A percentile compares a stretch with the other conserved stretches of the same genome.
Evolutionary conservation across 1,140 invertebrate genomes (phyloP).

Genomic region (Calliphora vicina): DNA sequence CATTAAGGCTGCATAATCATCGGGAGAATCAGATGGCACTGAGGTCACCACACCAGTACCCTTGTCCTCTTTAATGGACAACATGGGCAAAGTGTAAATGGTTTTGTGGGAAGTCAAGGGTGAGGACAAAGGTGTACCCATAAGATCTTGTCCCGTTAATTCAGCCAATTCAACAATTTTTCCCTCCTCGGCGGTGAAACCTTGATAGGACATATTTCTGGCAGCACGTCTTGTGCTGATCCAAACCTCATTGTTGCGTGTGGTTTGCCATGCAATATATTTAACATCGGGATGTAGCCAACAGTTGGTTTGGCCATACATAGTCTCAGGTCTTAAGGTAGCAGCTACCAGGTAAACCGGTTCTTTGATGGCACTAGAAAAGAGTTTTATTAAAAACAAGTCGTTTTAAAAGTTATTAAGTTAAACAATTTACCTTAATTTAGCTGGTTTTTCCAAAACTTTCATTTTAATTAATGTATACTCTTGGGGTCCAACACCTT

Average conservation of each 20-base stretch:
- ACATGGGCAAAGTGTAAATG: slow-evolving; percentile 96
- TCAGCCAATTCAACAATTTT: slow-evolving; percentile 76
- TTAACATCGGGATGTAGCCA: slow-evolving; percentile 96
- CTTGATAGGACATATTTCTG: slow-evolving; percentile 96
- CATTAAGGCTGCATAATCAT: slow-evolving; percentile 94
- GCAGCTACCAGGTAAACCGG: slow-evolving; percentile 89
- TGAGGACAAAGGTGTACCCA: slow-evolving; percentile 83
- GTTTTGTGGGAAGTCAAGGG: slow-evolving; percentile 83
- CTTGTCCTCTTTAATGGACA: slow-evolving; percentile 98
- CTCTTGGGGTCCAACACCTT: slow-evolving; percentile 97
- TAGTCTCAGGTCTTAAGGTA: slow-evolving; percentile 98
- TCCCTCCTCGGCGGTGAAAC: slow-evolving; percentile 83
- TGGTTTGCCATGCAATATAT: slow-evolving; percentile 85
- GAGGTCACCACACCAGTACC: slow-evolving; percentile 98
- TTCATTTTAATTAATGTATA: slow-evolving; percentile 98
- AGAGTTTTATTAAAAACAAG: slow-evolving; percentile 43
- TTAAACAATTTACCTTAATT: slow-evolving; percentile 75
- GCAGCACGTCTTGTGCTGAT: slow-evolving; percentile 89
- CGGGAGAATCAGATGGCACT: slow-evolving; percentile 98
- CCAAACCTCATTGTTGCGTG: slow-evolving; percentile 79
- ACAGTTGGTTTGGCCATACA: slow-evolving; percentile 99
- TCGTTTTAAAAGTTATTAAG: too few relatives aligned
- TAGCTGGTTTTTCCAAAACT: slow-evolving; percentile 76
- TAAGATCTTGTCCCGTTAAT: slow-evolving; percentile 77
- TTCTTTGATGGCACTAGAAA: slow-evolving; percentile 65